Percentiles rank a stretch among this genome's conserved stretches.
Conservation (phyloP, 23 tunicate species). For the Styela clava region DNA sequence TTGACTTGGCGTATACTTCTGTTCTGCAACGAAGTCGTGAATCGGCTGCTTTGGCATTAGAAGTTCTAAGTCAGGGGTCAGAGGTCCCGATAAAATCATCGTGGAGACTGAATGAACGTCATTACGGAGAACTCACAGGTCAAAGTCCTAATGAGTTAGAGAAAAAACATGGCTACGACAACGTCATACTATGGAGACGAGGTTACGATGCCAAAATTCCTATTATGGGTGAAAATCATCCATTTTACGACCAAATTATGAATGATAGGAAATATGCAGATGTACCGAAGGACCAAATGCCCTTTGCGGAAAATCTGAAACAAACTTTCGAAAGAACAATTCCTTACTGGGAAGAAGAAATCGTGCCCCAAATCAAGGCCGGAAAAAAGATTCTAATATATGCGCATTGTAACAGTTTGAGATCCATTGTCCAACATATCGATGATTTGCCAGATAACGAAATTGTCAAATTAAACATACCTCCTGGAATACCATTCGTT, state of each 20-base stretch:
- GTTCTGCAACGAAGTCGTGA: conserved; percentile 65
- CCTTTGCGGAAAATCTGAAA: conserved; percentile 73
- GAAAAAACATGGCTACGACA: conserved; percentile 80
- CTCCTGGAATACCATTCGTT: conserved; percentile 94
- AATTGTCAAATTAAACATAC: conserved; percentile 83
- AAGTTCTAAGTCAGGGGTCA: conserved; percentile 43
- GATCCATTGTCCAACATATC: conserved; percentile 89
- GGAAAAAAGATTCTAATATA: conserved; percentile 81
- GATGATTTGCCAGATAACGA: conserved; percentile 68
- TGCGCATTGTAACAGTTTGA: conserved; percentile 95
- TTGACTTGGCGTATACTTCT: conserved; percentile 94
- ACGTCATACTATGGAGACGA: conserved; percentile 93
- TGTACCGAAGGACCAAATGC: conserved; percentile 62
- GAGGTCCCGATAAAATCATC: conserved; percentile 48
- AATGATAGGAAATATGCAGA: conserved; percentile 76
- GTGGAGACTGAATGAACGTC: conserved; percentile 98
- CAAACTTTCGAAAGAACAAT: conserved; percentile 81
- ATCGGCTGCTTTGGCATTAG: conserved; percentile 52
- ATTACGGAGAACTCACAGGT: conserved; percentile 97
- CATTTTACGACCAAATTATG: conserved; percentile 51
- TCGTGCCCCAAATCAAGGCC: conserved; percentile 81
- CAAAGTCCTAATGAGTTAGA: conserved; percentile 88
- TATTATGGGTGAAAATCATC: conserved; percentile 49
- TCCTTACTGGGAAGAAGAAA: conserved; percentile 92
- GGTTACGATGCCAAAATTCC: conserved; percentile 86